These are phyloP conservation scores for Phalloptychus januarius DNA, from an alignment of 2,797 vertebrate genomes.

Conservation along the genomic window DNA sequence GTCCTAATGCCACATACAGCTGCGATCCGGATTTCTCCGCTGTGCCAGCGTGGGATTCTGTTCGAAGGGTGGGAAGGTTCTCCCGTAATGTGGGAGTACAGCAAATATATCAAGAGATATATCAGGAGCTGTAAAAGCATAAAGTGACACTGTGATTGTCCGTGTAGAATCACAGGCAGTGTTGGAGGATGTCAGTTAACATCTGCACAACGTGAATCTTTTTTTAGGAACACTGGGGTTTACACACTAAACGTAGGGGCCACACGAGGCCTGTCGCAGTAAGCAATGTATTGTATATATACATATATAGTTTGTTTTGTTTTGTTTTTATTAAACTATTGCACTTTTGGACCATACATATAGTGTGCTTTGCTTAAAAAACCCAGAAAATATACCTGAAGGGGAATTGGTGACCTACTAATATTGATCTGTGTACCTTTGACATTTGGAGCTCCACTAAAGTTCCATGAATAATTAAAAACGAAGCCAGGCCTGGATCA, in stretches of 20 bases:
- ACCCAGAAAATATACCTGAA: neutral
- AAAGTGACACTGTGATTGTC: slow-evolving; percentile 54
- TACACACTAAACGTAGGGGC: neutral
- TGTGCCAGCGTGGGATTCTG: slow-evolving; percentile 54
- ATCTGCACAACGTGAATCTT: slow-evolving; percentile 24
- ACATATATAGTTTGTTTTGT: too few relatives aligned
- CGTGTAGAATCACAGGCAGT: slow-evolving; percentile 23
- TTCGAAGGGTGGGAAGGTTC: slow-evolving; percentile 60
- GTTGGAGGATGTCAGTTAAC: slow-evolving; percentile 21
- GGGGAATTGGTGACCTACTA: neutral
- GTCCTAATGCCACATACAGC: slow-evolving; percentile 58
- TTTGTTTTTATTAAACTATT: neutral
- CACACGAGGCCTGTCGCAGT: too few relatives aligned
- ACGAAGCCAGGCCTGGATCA: neutral
- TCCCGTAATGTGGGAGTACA: slow-evolving; percentile 47
- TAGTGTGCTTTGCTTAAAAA: neutral
- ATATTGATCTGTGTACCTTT: slow-evolving; percentile 1
- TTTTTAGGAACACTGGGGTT: slow-evolving; percentile 3
- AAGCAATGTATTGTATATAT: too few relatives aligned
- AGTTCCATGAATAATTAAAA: slow-evolving; percentile 8
- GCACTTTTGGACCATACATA: neutral
- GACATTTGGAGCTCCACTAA: neutral
- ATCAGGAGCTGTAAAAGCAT: slow-evolving; percentile 52
- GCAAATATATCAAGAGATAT: slow-evolving; percentile 58
- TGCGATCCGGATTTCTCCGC: slow-evolving; percentile 23